These are phyloP conservation scores for Julus scanicus DNA, from an alignment of 2,888 invertebrate genomes.

Conservation along the genomic window DNA sequence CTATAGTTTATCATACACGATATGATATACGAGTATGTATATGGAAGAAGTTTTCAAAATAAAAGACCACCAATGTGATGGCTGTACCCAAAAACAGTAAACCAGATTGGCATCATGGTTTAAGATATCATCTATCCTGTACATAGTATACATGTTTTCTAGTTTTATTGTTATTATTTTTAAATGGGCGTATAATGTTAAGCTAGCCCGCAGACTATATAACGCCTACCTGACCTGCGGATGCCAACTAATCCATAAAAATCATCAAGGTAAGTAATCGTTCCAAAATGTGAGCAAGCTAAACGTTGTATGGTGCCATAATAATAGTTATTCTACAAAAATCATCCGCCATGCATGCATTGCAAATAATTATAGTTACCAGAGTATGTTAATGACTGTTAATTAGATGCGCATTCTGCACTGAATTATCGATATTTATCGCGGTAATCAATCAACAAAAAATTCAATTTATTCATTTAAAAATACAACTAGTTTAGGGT, in stretches of 20 bases:
- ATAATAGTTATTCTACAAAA: not conserved
- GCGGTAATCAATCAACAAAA: not conserved
- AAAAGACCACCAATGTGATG: not conserved
- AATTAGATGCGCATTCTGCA: not conserved
- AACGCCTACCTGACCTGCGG: not conserved
- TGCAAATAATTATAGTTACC: not conserved
- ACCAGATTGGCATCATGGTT: not conserved
- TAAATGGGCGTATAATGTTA: not conserved
- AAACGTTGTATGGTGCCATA: not conserved
- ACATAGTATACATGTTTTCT: not conserved
- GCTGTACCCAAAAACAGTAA: not conserved
- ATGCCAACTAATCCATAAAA: not conserved
- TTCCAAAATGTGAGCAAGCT: not conserved
- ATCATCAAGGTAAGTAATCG: not conserved
- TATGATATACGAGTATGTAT: not conserved
- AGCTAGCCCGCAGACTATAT: not conserved
- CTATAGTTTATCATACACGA: not conserved
- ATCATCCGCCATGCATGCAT: not conserved
- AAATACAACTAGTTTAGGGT: not conserved
- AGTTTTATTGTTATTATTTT: not conserved
- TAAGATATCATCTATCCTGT: not conserved
- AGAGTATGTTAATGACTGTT: not conserved
- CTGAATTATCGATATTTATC: not conserved
- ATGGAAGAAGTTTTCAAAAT: not conserved
- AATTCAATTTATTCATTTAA: not conserved